These are phyloP conservation scores for Coracias cyanogaster DNA, from an alignment of 2,797 vertebrate species.

Conservation along the genomic window DNA sequence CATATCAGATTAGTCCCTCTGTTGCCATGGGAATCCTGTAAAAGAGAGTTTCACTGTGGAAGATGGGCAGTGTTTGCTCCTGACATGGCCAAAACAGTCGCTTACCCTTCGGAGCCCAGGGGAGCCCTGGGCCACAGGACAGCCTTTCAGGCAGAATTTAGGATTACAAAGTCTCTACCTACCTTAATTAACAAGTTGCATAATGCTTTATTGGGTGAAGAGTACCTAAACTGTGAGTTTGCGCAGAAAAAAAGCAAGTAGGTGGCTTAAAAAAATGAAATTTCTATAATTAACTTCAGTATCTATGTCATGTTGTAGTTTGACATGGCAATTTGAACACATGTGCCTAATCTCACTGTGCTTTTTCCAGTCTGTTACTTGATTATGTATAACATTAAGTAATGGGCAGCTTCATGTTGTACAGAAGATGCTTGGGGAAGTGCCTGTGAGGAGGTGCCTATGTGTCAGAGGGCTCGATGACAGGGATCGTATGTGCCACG, in stretches of 20 bases:
- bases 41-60: background rate
- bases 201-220: background rate
- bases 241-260: background rate
- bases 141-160: background rate
- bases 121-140: background rate
- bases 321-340: slow-evolving; percentile 12
- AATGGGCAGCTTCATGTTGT: background rate
- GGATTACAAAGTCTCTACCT: background rate
- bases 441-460: background rate
- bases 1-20: background rate
- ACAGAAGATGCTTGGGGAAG: background rate
- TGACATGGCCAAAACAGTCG: background rate
- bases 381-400: background rate
- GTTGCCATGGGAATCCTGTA: background rate
- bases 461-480: background rate
- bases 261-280: background rate
- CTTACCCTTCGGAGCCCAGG: background rate
- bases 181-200: background rate
- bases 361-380: background rate
- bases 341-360: background rate
- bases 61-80: background rate
- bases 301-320: background rate
- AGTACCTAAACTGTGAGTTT: background rate
- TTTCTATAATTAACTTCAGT: slow-evolving; percentile 3
- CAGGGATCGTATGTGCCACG: background rate